Conservation (phyloP, 1,140 invertebrate genomes). For the Hyles euphorbiae region DNA sequence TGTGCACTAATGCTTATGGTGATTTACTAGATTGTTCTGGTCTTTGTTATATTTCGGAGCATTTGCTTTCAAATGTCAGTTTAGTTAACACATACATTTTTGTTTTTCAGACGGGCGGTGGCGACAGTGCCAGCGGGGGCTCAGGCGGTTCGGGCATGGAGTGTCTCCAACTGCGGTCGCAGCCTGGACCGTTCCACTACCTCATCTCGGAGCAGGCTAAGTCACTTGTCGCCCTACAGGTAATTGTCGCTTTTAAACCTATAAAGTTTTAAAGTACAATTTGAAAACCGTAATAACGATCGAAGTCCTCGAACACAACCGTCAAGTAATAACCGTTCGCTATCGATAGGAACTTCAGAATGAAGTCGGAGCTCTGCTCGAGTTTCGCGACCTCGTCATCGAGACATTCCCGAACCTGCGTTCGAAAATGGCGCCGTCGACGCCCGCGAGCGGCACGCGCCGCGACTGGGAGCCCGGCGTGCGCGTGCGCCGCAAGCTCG, state of each 20-base stretch:
- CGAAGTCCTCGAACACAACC: too few relatives aligned
- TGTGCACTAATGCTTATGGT: not conserved
- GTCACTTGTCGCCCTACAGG: conserved; percentile 84
- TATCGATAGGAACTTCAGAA: conserved; percentile 86
- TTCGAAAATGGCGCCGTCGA: conserved; percentile 81
- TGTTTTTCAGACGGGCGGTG: conserved; percentile 65
- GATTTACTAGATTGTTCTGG: conserved; percentile 12
- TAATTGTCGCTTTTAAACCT: conserved; percentile 15
- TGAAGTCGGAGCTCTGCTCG: conserved; percentile 91
- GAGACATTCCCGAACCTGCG: conserved; percentile 92
- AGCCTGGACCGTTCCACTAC: conserved; percentile 82
- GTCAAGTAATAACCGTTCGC: not conserved
- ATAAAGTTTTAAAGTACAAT: not conserved
- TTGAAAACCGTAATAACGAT: too few relatives aligned
- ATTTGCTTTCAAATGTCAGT: too few relatives aligned
- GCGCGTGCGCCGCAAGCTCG: conserved; percentile 82
- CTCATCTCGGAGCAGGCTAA: conserved; percentile 89
- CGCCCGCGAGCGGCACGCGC: conserved; percentile 62
- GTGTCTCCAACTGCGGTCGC: conserved; percentile 81
- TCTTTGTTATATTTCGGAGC: not conserved
- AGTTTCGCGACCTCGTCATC: conserved; percentile 93
- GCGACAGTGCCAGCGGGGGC: conserved; percentile 74
- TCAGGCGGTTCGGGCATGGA: conserved; percentile 81
- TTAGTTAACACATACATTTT: not conserved
- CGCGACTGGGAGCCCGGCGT: conserved; percentile 87